Evolutionary conservation across 2,888 invertebrate species (phyloP).

Genomic region (Melieria omissa): DNA sequence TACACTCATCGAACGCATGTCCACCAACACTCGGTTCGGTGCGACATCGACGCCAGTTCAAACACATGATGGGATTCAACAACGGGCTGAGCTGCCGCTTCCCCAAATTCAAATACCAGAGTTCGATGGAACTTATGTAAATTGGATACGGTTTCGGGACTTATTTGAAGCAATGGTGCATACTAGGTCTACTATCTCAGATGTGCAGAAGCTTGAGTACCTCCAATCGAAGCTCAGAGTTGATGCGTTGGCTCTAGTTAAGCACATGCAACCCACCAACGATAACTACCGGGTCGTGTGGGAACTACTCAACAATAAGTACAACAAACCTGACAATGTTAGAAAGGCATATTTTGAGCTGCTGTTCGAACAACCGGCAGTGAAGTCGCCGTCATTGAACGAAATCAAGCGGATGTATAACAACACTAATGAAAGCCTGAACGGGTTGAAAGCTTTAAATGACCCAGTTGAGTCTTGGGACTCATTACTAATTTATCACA

Average conservation of each 20-base stretch:
- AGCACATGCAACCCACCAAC: constrained; percentile 38
- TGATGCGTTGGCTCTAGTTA: constrained; percentile 37
- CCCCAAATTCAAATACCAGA: constrained; percentile 34
- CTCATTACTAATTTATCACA: constrained; percentile 31
- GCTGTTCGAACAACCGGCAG: constrained; percentile 23
- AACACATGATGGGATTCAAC: too few relatives aligned
- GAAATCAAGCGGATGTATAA: constrained; percentile 37
- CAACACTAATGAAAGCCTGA: constrained; percentile 29
- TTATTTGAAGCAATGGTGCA: constrained; percentile 35
- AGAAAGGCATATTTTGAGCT: constrained; percentile 31
- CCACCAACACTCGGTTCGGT: neutral
- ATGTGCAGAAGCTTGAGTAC: constrained; percentile 39
- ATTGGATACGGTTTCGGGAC: constrained; percentile 37
- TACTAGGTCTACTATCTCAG: constrained; percentile 26
- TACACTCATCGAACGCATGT: constrained; percentile 21
- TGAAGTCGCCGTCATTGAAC: constrained; percentile 13
- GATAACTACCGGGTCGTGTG: constrained; percentile 38
- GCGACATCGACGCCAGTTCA: neutral
- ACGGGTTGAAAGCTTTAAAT: constrained; percentile 34
- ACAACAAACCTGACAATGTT: constrained; percentile 37
- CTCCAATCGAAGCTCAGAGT: constrained; percentile 34
- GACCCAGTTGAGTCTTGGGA: constrained; percentile 28
- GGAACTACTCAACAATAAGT: constrained; percentile 38
- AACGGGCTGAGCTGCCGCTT: neutral
- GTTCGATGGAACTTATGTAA: constrained; percentile 28